Evolutionary conservation across 2,797 vertebrate genomes (phyloP).

Genomic region (Emydoidea blandingii): DNA sequence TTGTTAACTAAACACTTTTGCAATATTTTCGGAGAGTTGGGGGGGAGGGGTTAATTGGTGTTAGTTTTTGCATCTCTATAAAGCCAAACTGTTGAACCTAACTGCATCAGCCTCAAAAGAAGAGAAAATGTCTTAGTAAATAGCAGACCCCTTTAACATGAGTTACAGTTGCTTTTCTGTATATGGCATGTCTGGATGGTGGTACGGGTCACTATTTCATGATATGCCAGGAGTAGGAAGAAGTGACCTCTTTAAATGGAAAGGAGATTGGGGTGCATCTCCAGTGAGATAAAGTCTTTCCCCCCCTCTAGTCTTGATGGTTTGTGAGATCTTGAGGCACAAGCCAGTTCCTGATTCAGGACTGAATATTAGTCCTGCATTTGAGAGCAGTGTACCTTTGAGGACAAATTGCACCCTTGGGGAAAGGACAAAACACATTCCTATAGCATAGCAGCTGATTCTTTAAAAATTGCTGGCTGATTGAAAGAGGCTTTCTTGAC

Average conservation of each 20-base stretch:
- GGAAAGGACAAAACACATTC: not conserved
- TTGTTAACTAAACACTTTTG: rapidly evolving
- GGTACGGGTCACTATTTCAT: too few species aligned
- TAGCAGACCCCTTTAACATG: not conserved
- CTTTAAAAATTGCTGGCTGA: not conserved
- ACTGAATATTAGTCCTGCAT: not conserved
- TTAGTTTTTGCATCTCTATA: rapidly evolving
- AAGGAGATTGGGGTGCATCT: not conserved
- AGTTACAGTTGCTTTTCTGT: not conserved
- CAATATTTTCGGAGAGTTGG: not conserved
- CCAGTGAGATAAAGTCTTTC: not conserved
- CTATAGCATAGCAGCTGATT: not conserved
- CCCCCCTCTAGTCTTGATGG: rapidly evolving
- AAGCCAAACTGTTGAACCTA: not conserved
- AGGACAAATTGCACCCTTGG: not conserved
- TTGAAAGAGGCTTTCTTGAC: not conserved
- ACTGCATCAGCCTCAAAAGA: not conserved
- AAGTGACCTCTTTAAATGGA: not conserved
- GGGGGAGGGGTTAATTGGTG: not conserved
- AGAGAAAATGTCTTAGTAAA: not conserved
- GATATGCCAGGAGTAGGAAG: rapidly evolving
- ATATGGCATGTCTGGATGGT: not conserved
- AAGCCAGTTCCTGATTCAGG: not conserved
- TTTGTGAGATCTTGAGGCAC: not conserved
- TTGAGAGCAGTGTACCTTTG: not conserved